Conservation (phyloP, 2,797 vertebrate species). For the Fundulus diaphanus region DNA sequence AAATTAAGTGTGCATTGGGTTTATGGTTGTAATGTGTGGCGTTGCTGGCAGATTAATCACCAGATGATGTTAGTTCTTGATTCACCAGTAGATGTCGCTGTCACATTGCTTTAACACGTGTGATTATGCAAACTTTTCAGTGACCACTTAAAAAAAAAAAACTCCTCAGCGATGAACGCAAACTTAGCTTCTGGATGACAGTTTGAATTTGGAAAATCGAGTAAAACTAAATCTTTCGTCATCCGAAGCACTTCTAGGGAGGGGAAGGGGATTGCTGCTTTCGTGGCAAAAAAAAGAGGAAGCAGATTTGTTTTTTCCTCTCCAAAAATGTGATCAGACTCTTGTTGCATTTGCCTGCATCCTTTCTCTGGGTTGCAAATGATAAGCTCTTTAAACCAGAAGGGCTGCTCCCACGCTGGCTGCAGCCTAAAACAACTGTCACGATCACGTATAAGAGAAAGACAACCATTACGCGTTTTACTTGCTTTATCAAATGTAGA, state of each 20-base stretch:
- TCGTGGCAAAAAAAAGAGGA: background rate
- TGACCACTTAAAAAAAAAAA: background rate
- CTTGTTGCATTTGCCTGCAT: background rate
- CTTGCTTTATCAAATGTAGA: conserved; percentile 11
- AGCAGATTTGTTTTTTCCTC: background rate
- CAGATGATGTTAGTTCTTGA: background rate
- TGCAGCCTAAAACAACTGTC: background rate
- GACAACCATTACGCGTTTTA: conserved; percentile 21
- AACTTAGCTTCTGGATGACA: conserved; percentile 5
- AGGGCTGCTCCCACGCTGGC: background rate
- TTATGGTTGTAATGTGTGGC: background rate
- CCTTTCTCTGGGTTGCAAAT: background rate
- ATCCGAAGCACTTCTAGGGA: background rate
- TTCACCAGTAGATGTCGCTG: conserved; percentile 59
- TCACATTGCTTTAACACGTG: conserved; percentile 14
- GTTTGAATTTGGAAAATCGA: background rate
- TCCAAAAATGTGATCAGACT: background rate
- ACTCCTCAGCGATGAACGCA: background rate
- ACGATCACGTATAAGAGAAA: background rate
- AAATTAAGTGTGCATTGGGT: background rate
- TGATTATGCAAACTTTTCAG: background rate
- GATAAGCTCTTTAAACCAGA: background rate
- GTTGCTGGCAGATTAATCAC: background rate
- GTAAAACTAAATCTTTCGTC: background rate
- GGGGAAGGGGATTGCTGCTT: background rate